Evolutionary conservation across 30 jellyfish, hydroid and myxozoan species (phyloP), one percentile per base, ranked within the genome.

Genomic region (Aurelia aurita): DNA sequence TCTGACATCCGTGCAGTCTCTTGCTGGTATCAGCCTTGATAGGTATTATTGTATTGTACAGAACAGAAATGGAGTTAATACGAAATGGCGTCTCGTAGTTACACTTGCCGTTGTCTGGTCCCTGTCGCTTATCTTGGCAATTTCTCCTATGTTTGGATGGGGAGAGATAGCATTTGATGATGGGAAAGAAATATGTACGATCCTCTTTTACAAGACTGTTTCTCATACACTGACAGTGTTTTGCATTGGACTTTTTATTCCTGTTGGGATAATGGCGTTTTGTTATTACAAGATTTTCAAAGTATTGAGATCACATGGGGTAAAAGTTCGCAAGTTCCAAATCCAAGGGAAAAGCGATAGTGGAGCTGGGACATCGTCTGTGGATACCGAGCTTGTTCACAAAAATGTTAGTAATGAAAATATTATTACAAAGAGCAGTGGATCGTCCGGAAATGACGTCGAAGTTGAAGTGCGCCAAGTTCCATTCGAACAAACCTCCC

Each of bases 1-100:
- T 5, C 49, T 91, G 69, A 83, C 86, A 9, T 91, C 98, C 2
- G 98, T 91, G 25, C 89, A 77, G 57, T 91, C 98, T 21, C 86
- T 91, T 18, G 93, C 98, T 13, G 98, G 98, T 4, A 91, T 86
- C 4, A 91, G 98, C 75, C 49, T 91, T 79, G 94, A 85, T 63
- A 69, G 98, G 44, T 91, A 91, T 58, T 85, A 64, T 46, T 86
- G 58, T 66, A 84, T 91, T 23, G 96, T 91, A 28, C 78, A 86
- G 66, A 83, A 80, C 60, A 79, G 71, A 21, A 49, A 61, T 5
- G 80, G 82, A 13, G 43, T 91, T 59, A 63, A 80, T 58, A 53
- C 94, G 14, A 63, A 59, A 55, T 22, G 45, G 39, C 84, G 88
- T 18, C 58, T 64, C 14, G 58, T 65, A 0, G 26, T 58, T n/a